These are phyloP conservation scores for Drosophila rhopaloa DNA, from an alignment of 1,140 invertebrate species.

Conservation along the genomic window DNA sequence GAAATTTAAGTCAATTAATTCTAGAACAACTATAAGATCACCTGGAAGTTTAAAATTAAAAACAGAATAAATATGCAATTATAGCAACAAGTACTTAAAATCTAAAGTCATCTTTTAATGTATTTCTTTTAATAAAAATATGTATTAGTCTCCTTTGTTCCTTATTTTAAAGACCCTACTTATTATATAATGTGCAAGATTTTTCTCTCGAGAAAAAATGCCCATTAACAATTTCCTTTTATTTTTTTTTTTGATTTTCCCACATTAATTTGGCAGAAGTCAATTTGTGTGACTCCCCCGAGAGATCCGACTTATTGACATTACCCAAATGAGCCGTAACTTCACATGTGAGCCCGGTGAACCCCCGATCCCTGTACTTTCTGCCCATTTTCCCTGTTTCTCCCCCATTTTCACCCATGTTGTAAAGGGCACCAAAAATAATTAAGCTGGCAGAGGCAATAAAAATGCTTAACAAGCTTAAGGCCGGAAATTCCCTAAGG, in stretches of 20 bases:
- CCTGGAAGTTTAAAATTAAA: too few relatives aligned
- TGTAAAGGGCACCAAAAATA: constrained; percentile 52
- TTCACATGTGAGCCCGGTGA: constrained; percentile 43
- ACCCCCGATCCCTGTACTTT: neutral
- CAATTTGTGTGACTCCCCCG: constrained; percentile 36
- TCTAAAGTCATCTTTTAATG: neutral
- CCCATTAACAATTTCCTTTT: constrained; percentile 13
- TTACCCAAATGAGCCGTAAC: constrained; percentile 61
- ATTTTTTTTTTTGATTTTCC: constrained; percentile 8
- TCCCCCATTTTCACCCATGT: neutral
- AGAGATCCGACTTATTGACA: constrained; percentile 41
- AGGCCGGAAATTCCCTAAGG: constrained; percentile 42
- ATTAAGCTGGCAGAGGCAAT: constrained; percentile 69
- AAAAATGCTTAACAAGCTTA: constrained; percentile 76
- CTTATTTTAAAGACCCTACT: too few relatives aligned
- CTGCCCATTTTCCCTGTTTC: neutral
- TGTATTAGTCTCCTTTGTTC: neutral
- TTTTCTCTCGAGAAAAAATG: neutral
- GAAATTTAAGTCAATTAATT: too few relatives aligned
- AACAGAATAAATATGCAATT: too few relatives aligned
- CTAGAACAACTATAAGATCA: too few relatives aligned
- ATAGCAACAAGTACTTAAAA: neutral
- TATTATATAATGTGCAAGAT: neutral
- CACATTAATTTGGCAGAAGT: constrained; percentile 47
- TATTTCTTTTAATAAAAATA: neutral